Evolutionary conservation across 2,888 invertebrate species (phyloP).

Genomic region (Phymatocera aterrima): DNA sequence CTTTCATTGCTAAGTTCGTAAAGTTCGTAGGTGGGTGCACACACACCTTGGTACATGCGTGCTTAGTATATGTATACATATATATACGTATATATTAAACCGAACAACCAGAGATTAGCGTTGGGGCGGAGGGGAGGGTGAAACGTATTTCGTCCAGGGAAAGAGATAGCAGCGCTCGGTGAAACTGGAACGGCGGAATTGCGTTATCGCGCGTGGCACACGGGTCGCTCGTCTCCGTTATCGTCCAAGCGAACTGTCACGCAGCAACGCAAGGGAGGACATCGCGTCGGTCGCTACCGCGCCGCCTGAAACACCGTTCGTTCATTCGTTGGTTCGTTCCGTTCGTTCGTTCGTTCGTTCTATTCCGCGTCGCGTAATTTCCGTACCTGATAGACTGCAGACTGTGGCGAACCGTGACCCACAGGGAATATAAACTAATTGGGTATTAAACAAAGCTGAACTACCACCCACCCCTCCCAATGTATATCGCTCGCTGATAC

Average conservation of each 20-base stretch:
- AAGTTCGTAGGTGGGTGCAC: neutral
- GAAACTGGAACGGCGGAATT: constrained; percentile 37
- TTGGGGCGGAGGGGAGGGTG: too few species aligned
- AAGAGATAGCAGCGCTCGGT: constrained; percentile 43
- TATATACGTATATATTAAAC: neutral
- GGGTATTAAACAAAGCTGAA: constrained; percentile 33
- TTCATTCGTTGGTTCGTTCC: neutral
- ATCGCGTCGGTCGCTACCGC: constrained; percentile 17
- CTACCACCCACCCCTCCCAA: neutral
- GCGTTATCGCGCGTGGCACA: constrained; percentile 40
- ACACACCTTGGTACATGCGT: neutral
- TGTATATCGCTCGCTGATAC: neutral
- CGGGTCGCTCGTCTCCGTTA: constrained; percentile 40
- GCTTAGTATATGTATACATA: neutral
- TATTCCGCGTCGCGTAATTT: constrained; percentile 21
- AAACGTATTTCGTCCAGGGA: constrained; percentile 36
- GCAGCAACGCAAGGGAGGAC: constrained; percentile 8
- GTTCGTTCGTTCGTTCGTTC: neutral
- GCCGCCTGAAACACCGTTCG: constrained; percentile 4
- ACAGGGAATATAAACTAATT: constrained; percentile 26
- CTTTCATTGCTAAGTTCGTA: neutral
- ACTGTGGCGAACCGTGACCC: neutral
- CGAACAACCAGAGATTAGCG: constrained; percentile 31
- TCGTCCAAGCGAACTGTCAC: constrained; percentile 38
- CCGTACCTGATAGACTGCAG: constrained; percentile 15